A percentile compares a stretch with the other conserved stretches of the same genome.
phyloP scores from a whole-genome alignment of 2,113 vertebrate genomes.

The Siniperca knerii region DNA sequence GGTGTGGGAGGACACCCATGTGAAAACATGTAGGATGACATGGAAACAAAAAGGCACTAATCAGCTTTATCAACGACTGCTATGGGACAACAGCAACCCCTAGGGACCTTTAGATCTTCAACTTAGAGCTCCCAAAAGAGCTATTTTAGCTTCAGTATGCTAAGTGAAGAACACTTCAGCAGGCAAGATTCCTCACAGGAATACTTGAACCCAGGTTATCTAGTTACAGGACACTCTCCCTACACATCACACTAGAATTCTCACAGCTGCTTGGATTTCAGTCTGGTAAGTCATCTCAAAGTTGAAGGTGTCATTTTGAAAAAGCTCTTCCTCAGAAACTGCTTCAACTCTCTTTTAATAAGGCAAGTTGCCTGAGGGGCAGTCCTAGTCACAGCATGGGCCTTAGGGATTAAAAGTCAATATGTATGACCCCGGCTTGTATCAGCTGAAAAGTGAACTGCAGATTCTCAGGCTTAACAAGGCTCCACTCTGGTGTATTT shows the following conservation, averaged over 20 bases:
- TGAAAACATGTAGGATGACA: no score
- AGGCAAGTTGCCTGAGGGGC: constrained; percentile 42
- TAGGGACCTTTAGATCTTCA: neutral
- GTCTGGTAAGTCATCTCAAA: constrained; percentile 8
- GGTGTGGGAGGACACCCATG: no score
- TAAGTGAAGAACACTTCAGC: neutral
- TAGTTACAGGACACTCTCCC: neutral
- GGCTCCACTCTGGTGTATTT: constrained; percentile 40
- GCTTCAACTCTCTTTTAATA: constrained; percentile 49
- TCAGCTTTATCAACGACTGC: no score
- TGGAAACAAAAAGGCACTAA: no score
- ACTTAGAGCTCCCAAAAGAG: neutral
- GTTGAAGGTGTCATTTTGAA: constrained; percentile 42
- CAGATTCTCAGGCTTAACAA: constrained; percentile 42
- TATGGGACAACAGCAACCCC: neutral
- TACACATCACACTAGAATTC: neutral
- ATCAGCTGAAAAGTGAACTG: constrained; percentile 38
- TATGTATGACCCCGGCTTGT: constrained; percentile 52
- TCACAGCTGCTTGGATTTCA: neutral
- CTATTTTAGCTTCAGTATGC: neutral
- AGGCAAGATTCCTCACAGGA: neutral
- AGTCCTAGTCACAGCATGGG: constrained; percentile 36
- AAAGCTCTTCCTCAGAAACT: constrained; percentile 18
- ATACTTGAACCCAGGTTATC: neutral
- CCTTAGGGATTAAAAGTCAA: constrained; percentile 42